phyloP scores from a whole-genome alignment of 1,140 invertebrate genomes.

The Drosophila hydei region DNA sequence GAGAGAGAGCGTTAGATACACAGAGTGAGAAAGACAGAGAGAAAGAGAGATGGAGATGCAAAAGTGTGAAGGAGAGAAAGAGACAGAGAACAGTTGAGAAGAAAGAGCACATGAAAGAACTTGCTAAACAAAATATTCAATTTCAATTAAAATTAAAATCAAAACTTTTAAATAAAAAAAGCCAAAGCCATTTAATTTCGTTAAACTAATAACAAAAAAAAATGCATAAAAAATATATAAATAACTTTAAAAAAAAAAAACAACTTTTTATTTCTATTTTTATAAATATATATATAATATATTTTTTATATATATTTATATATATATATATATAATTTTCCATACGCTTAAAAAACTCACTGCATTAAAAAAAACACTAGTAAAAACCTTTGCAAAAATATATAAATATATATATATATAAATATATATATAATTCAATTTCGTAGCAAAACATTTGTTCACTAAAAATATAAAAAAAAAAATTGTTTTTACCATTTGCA shows the following conservation, averaged over 20 bases:
- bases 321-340: conserved; percentile 14
- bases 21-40: conserved; percentile 20
- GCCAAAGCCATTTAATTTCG: conserved; percentile 71
- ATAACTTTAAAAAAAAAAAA: neutral
- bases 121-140: conserved; percentile 23
- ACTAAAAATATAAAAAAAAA: conserved; percentile 28
- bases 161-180: conserved; percentile 67
- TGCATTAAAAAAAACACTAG: conserved; percentile 37
- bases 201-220: conserved; percentile 36
- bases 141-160: too few relatives aligned
- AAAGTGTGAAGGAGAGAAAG: conserved; percentile 28
- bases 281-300: conserved; percentile 11
- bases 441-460: conserved; percentile 27
- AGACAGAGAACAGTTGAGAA: conserved; percentile 68
- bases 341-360: conserved; percentile 33
- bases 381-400: conserved; percentile 16
- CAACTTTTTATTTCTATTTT: neutral
- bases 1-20: conserved; percentile 28
- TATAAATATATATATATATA: conserved; percentile 7
- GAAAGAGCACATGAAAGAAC: conserved; percentile 69
- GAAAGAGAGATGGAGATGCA: conserved; percentile 8
- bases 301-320: neutral
- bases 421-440: conserved; percentile 12
- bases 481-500: conserved; percentile 46
- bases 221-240: neutral